Evolutionary conservation across 2,797 vertebrate species (phyloP).

Genomic region (Setipinna tenuifilis): DNA sequence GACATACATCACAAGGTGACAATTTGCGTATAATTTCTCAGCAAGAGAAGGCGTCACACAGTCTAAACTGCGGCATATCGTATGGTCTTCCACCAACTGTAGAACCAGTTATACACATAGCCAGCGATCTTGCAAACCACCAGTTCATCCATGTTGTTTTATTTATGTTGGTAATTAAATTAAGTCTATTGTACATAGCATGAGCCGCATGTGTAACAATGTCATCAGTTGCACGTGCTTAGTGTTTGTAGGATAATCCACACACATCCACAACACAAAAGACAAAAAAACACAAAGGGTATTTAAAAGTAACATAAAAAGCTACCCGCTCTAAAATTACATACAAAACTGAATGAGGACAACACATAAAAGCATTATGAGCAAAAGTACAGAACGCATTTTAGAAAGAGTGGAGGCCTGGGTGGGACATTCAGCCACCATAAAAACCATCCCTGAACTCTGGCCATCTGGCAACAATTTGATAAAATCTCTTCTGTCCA

Average conservation of each 20-base stretch:
- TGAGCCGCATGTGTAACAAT: neutral
- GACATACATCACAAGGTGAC: too few relatives aligned
- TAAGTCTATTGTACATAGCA: neutral
- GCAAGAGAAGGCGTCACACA: too few relatives aligned
- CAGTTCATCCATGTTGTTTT: neutral
- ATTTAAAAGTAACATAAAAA: neutral
- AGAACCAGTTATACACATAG: too few relatives aligned
- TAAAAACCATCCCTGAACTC: neutral
- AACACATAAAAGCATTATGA: constrained; percentile 9
- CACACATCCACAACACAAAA: neutral
- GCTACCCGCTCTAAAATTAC: neutral
- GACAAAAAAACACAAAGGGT: neutral
- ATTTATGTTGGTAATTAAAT: neutral
- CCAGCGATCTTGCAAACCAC: neutral
- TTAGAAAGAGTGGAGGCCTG: constrained; percentile 22
- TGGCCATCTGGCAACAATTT: neutral
- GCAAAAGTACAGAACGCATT: neutral
- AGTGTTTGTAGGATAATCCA: neutral
- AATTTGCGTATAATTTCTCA: too few relatives aligned
- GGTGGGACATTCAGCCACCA: constrained; percentile 20
- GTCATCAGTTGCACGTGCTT: neutral
- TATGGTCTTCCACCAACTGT: too few relatives aligned
- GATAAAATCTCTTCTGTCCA: neutral
- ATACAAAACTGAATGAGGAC: neutral
- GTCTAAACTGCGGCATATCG: too few relatives aligned